Base-by-base conservation (phyloP, 2,797 vertebrate genomes). In the Helarctos malayanus region DNA sequence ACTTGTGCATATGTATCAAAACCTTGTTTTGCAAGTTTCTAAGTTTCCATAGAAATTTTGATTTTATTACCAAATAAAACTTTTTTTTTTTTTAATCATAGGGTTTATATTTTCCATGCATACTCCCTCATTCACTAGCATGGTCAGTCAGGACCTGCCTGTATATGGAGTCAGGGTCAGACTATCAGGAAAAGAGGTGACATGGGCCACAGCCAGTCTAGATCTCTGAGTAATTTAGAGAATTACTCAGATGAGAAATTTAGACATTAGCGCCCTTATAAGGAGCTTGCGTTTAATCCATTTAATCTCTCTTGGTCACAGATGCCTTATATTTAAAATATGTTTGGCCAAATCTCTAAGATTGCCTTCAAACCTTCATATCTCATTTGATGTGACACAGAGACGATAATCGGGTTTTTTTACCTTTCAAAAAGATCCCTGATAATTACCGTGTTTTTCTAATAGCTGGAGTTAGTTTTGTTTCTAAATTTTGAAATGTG, bases 401-500 rank as follows among this genome's bases (percentile, higher is more conserved):
- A 85, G 27, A 23, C 90, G 27, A 49, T 56, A 12, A 19, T 13
- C 56, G 12, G 47, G n/a, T 41, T 83, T 49, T 86, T 82, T 79
- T 15, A 65, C 61, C 12, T 65, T 82, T 78, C 41, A 47, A 69
- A 25, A 76, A 47, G 57, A 57, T 38, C 61, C 25, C 61, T 76
- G 13, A n/a, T 88, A 25, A 59, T 52, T 13, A 61, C 12, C 3
- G 2, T 57, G 15, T 54, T 91, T 2, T 96, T 76, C 32, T 68
- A 54, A 81, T 61, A 61, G 23, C 25, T 79, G 57, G 47, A 84
- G 27, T 32, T 56, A 15, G 35, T 65, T 83, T 49, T 23, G 23
- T 76, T 94, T 80, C 92, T 83, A 41, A 38, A 84, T 65, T 92
- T 93, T 91, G 38, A 87, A 82, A 86, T 86, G 49, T 81, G 86